Conservation (phyloP, 2,797 vertebrate species). For the Parauchenoglanis punctatus region DNA sequence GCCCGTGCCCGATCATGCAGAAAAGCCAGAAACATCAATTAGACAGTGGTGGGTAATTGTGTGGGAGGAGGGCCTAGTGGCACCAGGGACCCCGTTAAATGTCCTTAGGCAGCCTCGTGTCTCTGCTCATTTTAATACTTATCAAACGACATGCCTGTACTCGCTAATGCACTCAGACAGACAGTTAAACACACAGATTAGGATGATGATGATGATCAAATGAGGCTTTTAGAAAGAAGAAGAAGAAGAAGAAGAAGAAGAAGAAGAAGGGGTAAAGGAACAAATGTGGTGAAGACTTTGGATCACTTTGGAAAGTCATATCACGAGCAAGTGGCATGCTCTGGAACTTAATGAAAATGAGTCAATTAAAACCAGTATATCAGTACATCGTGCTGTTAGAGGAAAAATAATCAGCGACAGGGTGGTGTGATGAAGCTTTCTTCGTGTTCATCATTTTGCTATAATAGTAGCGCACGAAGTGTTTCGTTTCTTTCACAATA, state of each 20-base stretch:
- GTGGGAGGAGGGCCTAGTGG: conserved; percentile 75
- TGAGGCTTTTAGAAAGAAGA: conserved; percentile 31
- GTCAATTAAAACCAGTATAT: background rate
- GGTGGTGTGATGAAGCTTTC: background rate
- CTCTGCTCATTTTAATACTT: conserved; percentile 71
- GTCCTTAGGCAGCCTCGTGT: conserved; percentile 74
- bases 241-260: background rate
- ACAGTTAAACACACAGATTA: conserved; percentile 52
- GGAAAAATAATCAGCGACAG: background rate
- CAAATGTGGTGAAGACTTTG: conserved; percentile 5
- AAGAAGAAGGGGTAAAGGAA: conserved; percentile 1
- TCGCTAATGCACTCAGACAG: conserved; percentile 61
- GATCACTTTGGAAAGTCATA: background rate
- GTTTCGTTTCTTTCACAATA: background rate
- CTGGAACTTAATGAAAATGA: background rate
- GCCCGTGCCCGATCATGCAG: conserved; percentile 80
- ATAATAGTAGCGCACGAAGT: background rate
- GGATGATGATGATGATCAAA: conserved; percentile 49
- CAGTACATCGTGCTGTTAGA: too few relatives aligned
- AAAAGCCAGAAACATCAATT: conserved; percentile 80
- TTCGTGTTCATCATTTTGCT: background rate
- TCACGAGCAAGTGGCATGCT: background rate
- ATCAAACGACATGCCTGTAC: conserved; percentile 72
- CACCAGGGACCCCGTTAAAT: conserved; percentile 75
- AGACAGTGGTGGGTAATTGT: conserved; percentile 83